Evolutionary conservation across 2,888 invertebrate species (phyloP), one percentile per base, ranked within the genome.

Genomic region (Sepiola atlantica): DNA sequence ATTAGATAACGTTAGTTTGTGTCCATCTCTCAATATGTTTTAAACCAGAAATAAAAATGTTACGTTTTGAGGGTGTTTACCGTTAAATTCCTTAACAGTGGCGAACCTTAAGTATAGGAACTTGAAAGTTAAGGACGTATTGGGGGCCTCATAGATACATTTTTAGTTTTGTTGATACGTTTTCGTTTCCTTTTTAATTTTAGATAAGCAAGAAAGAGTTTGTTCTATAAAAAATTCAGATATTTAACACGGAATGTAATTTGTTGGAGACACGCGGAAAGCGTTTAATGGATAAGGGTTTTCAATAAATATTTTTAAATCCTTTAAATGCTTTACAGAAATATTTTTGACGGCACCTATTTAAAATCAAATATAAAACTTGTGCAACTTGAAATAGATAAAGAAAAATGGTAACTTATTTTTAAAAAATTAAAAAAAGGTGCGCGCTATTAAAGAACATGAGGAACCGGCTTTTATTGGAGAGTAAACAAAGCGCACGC

Each of bases 401-500:
- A 77, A 28, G n/a, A 10, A 77, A 20, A 57, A 57, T 21, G 24
- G 21, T 24, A 57, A 24, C 6, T 6, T 24, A 57, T n/a, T n/a
- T n/a, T n/a, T n/a, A 57, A 16, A 1, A 24, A 57, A 6, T 57
- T 57, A 20, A 24, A 20, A 6, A 77, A n/a, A 18, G 28, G n/a
- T 16, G 32, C 16, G 14, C 16, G 24, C 3, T 3, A 16, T 77
- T 77, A 14, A n/a, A 16, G 14, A 32, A 77, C 12, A 77, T 6
- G n/a, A 77, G 18, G 77, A 0, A 18, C 77, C 77, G 77, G 77
- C n/a, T n/a, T 77, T 77, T 77, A 77, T 77, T n/a, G n/a, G 77
- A 77, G n/a, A n/a, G 77, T 77, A 77, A 77, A 77, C 77, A 77
- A 77, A 77, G 77, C 77, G n/a, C 32, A n/a, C 77, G 32, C 77